Evolutionary conservation across 64 coral and sea anemone genomes (phyloP).

Genomic region (Actinia tenebrosa): DNA sequence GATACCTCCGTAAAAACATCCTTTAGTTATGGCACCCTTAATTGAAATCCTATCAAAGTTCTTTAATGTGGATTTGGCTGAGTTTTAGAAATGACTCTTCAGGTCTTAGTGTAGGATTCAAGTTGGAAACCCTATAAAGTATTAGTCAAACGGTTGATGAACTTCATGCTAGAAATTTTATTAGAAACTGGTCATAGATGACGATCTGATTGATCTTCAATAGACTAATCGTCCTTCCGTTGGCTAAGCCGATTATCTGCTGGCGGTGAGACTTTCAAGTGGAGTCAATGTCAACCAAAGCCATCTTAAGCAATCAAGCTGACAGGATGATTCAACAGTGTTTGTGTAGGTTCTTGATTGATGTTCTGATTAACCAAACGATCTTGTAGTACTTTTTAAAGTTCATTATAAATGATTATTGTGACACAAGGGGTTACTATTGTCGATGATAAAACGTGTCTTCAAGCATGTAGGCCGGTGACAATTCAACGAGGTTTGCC

Average conservation of each 20-base stretch:
- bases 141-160: neutral
- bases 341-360: conserved; percentile 10
- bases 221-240: neutral
- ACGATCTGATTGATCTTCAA: neutral
- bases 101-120: neutral
- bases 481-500: neutral
- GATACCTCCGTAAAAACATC: neutral
- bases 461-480: neutral
- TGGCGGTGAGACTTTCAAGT: conserved; percentile 7
- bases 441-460: neutral
- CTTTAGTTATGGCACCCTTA: neutral
- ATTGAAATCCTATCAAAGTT: neutral
- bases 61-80: neutral
- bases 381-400: neutral
- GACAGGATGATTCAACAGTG: neutral
- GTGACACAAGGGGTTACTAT: neutral
- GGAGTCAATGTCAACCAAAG: neutral
- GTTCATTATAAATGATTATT: neutral
- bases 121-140: neutral
- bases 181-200: neutral
- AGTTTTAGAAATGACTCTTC: neutral
- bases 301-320: neutral
- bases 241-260: neutral
- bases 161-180: neutral
- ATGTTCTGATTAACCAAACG: conserved; percentile 14